A percentile compares a stretch with the other conserved stretches of the same genome.
Evolutionary conservation across 2,888 invertebrate species (phyloP).

Genomic region (Achlya flavicornis): DNA sequence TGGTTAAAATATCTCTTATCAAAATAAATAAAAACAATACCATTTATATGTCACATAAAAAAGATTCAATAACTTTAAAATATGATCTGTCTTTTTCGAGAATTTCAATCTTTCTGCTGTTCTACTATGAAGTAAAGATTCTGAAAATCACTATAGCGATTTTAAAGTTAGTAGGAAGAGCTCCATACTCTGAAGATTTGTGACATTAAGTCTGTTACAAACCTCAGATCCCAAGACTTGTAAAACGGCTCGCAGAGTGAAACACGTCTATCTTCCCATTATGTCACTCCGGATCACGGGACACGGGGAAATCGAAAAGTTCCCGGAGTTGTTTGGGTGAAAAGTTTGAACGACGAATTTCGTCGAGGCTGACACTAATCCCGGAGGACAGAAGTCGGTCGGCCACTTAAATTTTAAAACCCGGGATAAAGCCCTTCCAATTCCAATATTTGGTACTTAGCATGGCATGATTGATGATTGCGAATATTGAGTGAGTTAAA

Average conservation of each 20-base stretch:
- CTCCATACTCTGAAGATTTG: neutral
- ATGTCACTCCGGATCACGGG: slow-evolving; percentile 9
- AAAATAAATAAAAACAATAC: too few species aligned
- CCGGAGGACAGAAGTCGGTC: slow-evolving; percentile 17
- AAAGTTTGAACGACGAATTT: slow-evolving; percentile 16
- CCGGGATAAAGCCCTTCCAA: slow-evolving; percentile 5
- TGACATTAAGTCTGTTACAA: neutral
- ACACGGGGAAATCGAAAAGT: slow-evolving; percentile 11
- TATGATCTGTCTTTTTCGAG: too few species aligned
- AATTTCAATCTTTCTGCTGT: too few species aligned
- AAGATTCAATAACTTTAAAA: too few species aligned
- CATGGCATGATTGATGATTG: neutral
- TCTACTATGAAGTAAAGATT: too few species aligned
- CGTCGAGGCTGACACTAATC: slow-evolving; percentile 17
- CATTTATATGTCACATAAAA: too few species aligned
- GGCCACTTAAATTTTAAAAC: slow-evolving; percentile 14
- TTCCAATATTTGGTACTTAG: slow-evolving; percentile 11
- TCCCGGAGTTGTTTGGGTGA: slow-evolving; percentile 11
- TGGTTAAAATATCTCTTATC: too few species aligned
- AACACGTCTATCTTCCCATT: slow-evolving; percentile 14
- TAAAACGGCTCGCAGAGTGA: slow-evolving; percentile 6
- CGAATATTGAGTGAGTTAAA: slow-evolving; percentile 3
- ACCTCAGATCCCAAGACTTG: slow-evolving; percentile 1
- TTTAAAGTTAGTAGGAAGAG: neutral
- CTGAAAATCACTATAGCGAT: too few species aligned